Percentiles rank a stretch among this genome's conserved stretches.
These are phyloP conservation scores for Cynopterus sphinx DNA, from an alignment of 2,797 vertebrate species.

Conservation along the genomic window DNA sequence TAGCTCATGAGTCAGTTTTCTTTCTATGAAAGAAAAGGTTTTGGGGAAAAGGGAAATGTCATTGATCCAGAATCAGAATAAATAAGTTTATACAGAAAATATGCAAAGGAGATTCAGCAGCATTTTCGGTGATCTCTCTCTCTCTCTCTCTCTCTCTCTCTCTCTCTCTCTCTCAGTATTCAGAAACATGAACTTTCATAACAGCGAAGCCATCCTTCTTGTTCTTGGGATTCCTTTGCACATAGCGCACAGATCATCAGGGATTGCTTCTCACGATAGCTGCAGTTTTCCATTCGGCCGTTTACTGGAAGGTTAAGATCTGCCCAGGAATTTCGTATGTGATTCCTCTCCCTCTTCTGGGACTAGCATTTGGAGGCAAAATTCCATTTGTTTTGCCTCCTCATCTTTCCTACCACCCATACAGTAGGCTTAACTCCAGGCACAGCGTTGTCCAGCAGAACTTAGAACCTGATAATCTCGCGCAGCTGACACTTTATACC, in stretches of 20 bases:
- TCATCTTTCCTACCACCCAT: background rate
- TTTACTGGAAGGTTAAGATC: background rate
- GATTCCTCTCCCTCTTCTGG: background rate
- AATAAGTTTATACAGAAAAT: conserved; percentile 24
- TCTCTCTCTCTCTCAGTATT: background rate
- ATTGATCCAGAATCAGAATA: conserved; percentile 4
- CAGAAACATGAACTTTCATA: conserved; percentile 2
- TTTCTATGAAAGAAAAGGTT: conserved; percentile 7
- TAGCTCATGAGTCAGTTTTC: background rate
- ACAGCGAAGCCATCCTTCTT: background rate
- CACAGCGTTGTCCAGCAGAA: background rate
- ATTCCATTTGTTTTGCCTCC: background rate
- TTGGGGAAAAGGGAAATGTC: background rate
- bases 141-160: too few relatives aligned
- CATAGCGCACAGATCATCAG: background rate
- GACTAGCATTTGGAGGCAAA: background rate
- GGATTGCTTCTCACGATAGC: background rate
- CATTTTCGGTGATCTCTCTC: background rate
- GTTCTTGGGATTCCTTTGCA: background rate
- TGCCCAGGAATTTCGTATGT: background rate
- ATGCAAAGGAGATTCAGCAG: background rate
- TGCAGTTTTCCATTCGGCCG: background rate
- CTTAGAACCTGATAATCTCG: background rate
- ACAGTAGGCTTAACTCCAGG: background rate
- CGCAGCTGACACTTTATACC: background rate